Percentiles rank a stretch among this genome's conserved stretches.
Conservation (phyloP, 2,888 invertebrate genomes). For the Scaptomyza reducta region DNA sequence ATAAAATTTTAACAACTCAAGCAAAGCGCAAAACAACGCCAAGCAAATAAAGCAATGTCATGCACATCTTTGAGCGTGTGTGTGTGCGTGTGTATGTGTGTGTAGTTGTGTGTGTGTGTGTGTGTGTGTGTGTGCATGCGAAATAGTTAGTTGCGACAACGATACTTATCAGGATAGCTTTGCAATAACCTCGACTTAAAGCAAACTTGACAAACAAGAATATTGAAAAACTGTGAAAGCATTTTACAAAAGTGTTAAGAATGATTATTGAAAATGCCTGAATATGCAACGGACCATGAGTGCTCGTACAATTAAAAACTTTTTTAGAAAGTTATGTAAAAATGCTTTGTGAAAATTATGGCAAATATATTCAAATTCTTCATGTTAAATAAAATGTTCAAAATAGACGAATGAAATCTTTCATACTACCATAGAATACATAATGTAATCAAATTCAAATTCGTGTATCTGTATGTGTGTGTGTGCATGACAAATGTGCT, state of each 20-base stretch:
- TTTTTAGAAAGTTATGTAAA: neutral
- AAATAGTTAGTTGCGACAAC: slow-evolving; percentile 8
- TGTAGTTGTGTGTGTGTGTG: neutral
- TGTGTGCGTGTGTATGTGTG: neutral
- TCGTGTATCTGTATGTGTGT: neutral
- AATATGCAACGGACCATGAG: neutral
- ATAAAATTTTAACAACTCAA: slow-evolving; percentile 71
- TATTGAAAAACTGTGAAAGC: slow-evolving; percentile 1
- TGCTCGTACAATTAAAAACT: neutral
- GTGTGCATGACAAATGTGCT: slow-evolving; percentile 6
- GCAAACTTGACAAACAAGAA: neutral
- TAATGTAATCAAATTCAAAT: too few relatives aligned
- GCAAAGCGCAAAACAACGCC: slow-evolving; percentile 41
- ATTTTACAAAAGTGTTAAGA: neutral
- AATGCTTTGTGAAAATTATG: too few relatives aligned
- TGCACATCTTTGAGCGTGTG: neutral
- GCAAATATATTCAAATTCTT: too few relatives aligned
- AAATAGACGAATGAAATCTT: too few relatives aligned
- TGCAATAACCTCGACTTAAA: neutral
- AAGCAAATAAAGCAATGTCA: slow-evolving; percentile 47
- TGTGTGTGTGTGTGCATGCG: neutral
- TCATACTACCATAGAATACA: too few relatives aligned
- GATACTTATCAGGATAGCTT: neutral
- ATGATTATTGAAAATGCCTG: neutral
- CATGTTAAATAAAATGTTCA: too few relatives aligned